Evolutionary conservation across 64 coral and sea anemone genomes (phyloP).

Genomic region (Astreopora myriophthalma): DNA sequence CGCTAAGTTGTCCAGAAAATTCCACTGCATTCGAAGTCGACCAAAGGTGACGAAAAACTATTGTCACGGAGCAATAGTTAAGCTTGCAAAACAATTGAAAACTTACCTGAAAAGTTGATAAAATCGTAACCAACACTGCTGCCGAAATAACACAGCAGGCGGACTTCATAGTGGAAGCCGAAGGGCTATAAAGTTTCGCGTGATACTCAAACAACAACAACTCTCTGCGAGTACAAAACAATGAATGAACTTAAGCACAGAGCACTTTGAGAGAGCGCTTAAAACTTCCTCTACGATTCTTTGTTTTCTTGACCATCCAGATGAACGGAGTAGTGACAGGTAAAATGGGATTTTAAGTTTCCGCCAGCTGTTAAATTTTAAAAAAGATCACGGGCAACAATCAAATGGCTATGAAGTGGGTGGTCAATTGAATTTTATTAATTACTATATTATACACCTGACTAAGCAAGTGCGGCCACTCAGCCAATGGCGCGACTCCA

Average conservation of each 20-base stretch:
- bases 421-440: no score
- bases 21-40: neutral
- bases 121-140: neutral
- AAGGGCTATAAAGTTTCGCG: neutral
- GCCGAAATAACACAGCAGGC: neutral
- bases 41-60: neutral
- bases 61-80: neutral
- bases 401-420: no score
- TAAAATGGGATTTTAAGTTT: neutral
- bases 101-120: neutral
- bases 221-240: no score
- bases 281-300: neutral
- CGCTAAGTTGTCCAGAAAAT: neutral
- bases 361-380: neutral
- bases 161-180: neutral
- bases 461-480: no score
- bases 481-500: no score
- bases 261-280: no score
- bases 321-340: neutral
- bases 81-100: neutral
- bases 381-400: no score
- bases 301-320: neutral
- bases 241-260: neutral
- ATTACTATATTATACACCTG: no score
- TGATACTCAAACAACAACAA: neutral